Evolutionary conservation across 2,113 vertebrate genomes (phyloP), one percentile per base, ranked within the genome.

Genomic region (Dromas ardeola): DNA sequence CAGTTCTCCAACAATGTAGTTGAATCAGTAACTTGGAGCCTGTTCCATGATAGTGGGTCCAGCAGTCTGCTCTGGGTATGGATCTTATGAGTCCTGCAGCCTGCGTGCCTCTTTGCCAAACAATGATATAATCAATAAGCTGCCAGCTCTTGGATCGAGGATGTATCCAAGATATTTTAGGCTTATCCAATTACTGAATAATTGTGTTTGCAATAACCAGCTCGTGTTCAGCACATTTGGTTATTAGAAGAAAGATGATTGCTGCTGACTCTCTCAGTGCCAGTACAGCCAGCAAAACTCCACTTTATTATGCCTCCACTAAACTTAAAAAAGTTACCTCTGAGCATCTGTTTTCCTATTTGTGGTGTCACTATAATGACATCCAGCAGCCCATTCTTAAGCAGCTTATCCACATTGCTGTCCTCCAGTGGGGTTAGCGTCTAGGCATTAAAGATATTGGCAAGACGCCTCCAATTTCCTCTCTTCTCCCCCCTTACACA

Each of bases 111-210:
- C 91, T 96, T 96, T 97, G 97, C 97, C 97, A 98, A 95, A 95
- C 82, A 97, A 95, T 97, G 97, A 97, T 97, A 97, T 93, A 97
- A 97, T 97, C 96, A 95, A 96, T 96, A 96, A 95, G 92, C 95
- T 98, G 97, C 96, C 97, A 98, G 72, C 95, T 95, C 92, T 97
- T 97, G 96, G 95, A 97, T 97, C 85, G 93, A 88, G 90, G 62
- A 81, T 95, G 85, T 36, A 97, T 97, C 95, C 96, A 96, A 94
- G 97, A 97, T 98, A 97, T 96, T 98, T 98, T 97, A 88, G 88
- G 96, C 96, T 98, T 97, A 97, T 96, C 95, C 97, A 98, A 96
- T 97, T 98, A 97, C 96, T 13, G 74, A 97, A 97, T 96, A 97
- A 97, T 97, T 95, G 91, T 97, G 91, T 97, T 98, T 96, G 94